phyloP scores from a whole-genome alignment of 2,113 vertebrate genomes.

The Ovis canadensis region DNA sequence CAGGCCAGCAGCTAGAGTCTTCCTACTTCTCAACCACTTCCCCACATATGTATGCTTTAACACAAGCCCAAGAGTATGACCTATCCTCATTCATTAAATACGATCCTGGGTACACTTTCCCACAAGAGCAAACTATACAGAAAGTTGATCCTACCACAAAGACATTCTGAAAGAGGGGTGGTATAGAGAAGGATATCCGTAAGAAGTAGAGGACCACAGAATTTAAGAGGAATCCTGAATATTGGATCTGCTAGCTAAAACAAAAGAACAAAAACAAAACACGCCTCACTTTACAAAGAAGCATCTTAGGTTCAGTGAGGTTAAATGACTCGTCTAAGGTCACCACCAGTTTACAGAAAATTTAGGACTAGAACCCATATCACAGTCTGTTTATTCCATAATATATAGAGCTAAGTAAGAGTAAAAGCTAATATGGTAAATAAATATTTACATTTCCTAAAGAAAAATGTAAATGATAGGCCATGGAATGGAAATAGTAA shows the following conservation, averaged over 20 bases:
- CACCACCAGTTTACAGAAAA: constrained; percentile 50
- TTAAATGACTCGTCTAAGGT: constrained; percentile 22
- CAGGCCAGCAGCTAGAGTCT: background rate
- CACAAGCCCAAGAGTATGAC: background rate
- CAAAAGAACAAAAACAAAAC: background rate
- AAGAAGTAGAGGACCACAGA: background rate
- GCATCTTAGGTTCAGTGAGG: background rate
- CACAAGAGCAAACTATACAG: background rate
- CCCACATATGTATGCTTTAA: background rate
- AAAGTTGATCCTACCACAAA: background rate
- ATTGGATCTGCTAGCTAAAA: background rate
- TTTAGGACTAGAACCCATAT: background rate
- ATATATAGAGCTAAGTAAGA: background rate
- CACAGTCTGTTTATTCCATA: background rate
- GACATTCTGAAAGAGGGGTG: background rate
- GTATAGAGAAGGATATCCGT: background rate
- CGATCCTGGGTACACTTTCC: background rate
- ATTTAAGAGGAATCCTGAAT: background rate
- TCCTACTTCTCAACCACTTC: background rate
- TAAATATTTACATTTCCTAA: constrained; percentile 62
- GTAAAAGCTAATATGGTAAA: constrained; percentile 59
- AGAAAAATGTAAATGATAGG: constrained; percentile 64
- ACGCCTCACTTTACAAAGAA: background rate
- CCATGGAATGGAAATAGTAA: constrained; percentile 26
- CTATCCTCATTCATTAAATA: background rate